Conservation (phyloP, 2,797 vertebrate species). For the Eutrigla gurnardus region DNA sequence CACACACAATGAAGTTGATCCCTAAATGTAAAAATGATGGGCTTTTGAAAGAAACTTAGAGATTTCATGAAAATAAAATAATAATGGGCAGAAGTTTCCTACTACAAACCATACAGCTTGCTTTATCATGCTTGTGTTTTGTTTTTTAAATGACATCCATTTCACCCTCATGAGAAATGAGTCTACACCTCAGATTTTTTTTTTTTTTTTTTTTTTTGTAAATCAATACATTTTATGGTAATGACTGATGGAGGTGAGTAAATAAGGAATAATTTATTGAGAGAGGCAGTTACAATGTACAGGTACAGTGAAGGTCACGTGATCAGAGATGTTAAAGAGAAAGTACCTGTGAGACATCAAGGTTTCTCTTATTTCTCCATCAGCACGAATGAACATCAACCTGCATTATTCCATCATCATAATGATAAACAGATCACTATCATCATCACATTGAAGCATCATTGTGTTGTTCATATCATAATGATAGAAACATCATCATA, state of each 20-base stretch:
- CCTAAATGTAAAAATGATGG: background rate
- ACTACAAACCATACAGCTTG: background rate
- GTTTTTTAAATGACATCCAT: background rate
- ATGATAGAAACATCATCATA: constrained; percentile 26
- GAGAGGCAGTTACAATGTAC: constrained; percentile 8
- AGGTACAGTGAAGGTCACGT: constrained; percentile 43
- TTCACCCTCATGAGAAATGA: background rate
- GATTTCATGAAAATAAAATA: background rate
- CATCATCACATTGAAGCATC: constrained; percentile 29
- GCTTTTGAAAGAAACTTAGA: background rate
- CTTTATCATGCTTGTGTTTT: too few relatives aligned
- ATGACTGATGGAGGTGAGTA: constrained; percentile 23
- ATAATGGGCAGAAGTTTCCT: background rate
- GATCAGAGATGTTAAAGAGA: constrained; percentile 61
- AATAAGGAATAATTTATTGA: constrained; percentile 60
- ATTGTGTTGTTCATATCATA: background rate
- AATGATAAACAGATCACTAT: constrained; percentile 77
- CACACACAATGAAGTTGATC: background rate
- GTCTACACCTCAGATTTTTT: background rate
- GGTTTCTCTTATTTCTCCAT: constrained; percentile 79
- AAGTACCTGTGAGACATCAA: constrained; percentile 72
- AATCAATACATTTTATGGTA: background rate
- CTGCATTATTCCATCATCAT: constrained; percentile 94
- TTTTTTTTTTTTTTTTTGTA: too few relatives aligned
- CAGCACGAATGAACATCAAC: constrained; percentile 93